Base-by-base conservation (phyloP, 2,113 vertebrate species). In the Chlorodrepanis virens region DNA sequence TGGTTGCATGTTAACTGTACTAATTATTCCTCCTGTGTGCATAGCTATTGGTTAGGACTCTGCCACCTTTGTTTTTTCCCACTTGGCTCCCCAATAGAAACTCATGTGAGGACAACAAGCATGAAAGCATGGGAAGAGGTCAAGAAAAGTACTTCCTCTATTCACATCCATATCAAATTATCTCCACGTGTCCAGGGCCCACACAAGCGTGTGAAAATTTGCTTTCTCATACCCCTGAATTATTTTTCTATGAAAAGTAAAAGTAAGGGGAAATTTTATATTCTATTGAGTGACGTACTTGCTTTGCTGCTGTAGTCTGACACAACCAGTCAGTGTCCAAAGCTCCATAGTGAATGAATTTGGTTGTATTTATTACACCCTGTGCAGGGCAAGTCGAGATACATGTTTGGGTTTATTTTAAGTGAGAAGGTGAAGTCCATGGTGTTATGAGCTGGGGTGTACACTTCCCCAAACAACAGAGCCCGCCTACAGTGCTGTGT, bases 171-270 rank as follows among this genome's bases (percentile, higher is more conserved):
- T 70, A 40, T 63, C 37, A 89, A 74, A 60, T 77, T 75, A 95
- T 42, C 63, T 94, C 78, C 61, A 70, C 29, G 9, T 1, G 11
- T 92, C 95, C 94, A 96, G 91, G 95, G 60, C 70, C 57, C 81
- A 87, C 76, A 52, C 2, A 27, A 21, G 6, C 15, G 69, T 33
- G 50, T 75, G 72, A 53, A 80, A 96, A 90, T 92, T 57, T 91
- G 68, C 60, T 95, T 91, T 88, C 69, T 86, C 82, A 60, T 23
- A 21, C 23, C 60, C 40, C 1, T 3, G 11, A n/a, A 8, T 29
- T 24, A 3, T 56, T 80, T 90, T 83, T n/a, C 54, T 91, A 53
- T 90, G 57, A 87, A 96, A 96, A 94, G 67, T 64, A 95, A 92
- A 67, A 75, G 59, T 59, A 91, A 93, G 57, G 79, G 84, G 9